Evolutionary conservation across 2,797 vertebrate species (phyloP).

Genomic region (Miichthys miiuy): DNA sequence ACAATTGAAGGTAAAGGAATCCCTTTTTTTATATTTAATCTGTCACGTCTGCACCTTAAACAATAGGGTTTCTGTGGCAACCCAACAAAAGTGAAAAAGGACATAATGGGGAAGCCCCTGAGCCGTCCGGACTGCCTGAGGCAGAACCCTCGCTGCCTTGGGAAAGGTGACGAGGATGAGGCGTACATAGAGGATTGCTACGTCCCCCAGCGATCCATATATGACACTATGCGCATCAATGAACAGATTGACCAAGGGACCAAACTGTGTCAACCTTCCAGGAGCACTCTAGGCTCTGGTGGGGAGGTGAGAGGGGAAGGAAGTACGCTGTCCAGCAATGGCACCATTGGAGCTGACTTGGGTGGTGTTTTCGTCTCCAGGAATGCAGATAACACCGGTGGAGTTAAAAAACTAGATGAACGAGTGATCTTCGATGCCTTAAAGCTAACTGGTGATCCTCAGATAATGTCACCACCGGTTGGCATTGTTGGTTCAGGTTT

Average conservation of each 20-base stretch:
- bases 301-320: constrained; percentile 87
- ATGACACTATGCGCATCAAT: constrained; percentile 99
- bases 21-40: constrained; percentile 20
- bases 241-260: constrained; percentile 98
- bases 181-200: constrained; percentile 99
- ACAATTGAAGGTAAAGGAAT: constrained; percentile 47
- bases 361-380: constrained; percentile 89
- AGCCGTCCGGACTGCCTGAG: constrained; percentile 98
- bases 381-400: constrained; percentile 75
- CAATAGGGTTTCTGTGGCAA: constrained; percentile 51
- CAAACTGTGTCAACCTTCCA: constrained; percentile 94
- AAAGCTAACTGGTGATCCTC: constrained; percentile 93
- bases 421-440: constrained; percentile 97
- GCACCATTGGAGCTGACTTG: constrained; percentile 90
- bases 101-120: constrained; percentile 96
- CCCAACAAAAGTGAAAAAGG: constrained; percentile 47
- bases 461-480: constrained; percentile 89
- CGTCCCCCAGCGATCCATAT: constrained; percentile 97
- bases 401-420: constrained; percentile 92
- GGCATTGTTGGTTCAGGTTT: constrained; percentile 75
- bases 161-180: constrained; percentile 97
- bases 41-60: constrained; percentile 52
- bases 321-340: constrained; percentile 95
- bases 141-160: constrained; percentile 95
- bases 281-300: constrained; percentile 91